phyloP scores from a whole-genome alignment of 2,797 vertebrate genomes.

The Luscinia luscinia region DNA sequence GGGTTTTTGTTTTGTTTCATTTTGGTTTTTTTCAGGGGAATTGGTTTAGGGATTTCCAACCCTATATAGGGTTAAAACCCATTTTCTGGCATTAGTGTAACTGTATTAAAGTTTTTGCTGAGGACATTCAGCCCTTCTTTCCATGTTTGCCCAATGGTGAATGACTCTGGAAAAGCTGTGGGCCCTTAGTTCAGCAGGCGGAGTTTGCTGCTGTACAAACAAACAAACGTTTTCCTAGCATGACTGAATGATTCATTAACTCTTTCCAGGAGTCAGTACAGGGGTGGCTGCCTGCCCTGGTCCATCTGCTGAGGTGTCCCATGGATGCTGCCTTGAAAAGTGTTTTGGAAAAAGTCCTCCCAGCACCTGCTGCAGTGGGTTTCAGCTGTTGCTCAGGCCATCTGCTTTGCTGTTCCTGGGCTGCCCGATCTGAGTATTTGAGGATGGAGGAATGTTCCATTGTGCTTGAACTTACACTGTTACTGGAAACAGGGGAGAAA shows the following conservation, averaged over 20 bases:
- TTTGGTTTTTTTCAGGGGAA: background rate
- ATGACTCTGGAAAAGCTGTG: background rate
- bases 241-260: background rate
- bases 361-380: background rate
- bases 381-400: background rate
- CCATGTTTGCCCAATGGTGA: background rate
- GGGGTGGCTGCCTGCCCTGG: background rate
- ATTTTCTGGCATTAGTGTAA: background rate
- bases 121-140: background rate
- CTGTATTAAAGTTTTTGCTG: background rate
- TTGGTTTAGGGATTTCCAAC: background rate
- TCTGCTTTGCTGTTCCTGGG: background rate
- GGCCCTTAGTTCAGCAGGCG: background rate
- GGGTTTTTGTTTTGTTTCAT: background rate
- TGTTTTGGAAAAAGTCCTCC: background rate
- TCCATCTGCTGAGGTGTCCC: constrained; percentile 8
- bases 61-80: accelerated
- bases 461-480: background rate
- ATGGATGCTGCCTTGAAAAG: background rate
- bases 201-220: background rate
- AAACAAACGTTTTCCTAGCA: background rate
- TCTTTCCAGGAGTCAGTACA: background rate
- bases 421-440: background rate
- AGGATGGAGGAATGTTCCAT: background rate
- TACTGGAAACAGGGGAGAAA: background rate